Conservation (phyloP, 2,888 invertebrate species). For the Thysanoteuthis rhombus region DNA sequence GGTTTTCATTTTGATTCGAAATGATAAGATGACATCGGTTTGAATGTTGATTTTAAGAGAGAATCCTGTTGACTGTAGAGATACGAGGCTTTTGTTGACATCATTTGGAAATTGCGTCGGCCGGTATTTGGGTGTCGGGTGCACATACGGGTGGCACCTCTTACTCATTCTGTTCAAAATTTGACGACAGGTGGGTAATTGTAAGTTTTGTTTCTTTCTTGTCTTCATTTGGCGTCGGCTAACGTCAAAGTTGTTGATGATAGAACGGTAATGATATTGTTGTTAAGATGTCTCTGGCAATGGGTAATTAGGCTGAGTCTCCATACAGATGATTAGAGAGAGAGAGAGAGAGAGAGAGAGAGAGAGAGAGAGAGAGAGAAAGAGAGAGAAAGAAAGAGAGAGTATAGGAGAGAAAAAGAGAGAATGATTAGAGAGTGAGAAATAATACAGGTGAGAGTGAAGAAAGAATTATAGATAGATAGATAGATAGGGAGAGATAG, state of each 20-base stretch:
- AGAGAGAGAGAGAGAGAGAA: no score
- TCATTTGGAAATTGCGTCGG: neutral
- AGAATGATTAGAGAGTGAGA: no score
- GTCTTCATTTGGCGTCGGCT: neutral
- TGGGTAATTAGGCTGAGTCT: no score
- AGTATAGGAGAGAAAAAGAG: no score
- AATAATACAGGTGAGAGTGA: no score
- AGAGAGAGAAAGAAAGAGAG: no score
- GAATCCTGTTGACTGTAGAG: neutral
- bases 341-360: no score
- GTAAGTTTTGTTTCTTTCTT: neutral
- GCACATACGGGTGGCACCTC: neutral
- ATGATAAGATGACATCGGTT: neutral
- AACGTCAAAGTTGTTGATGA: neutral
- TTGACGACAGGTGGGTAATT: neutral
- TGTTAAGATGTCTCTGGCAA: no score
- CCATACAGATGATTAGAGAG: no score
- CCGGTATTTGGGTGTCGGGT: neutral
- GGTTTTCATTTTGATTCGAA: neutral
- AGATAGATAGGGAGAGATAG: no score
- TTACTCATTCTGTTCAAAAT: neutral
- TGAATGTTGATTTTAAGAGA: neutral
- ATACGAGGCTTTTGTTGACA: no score
- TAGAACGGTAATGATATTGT: neutral
- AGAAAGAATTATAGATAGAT: no score